Base-by-base conservation (phyloP, 2,888 invertebrate species). In the Autographa gamma region DNA sequence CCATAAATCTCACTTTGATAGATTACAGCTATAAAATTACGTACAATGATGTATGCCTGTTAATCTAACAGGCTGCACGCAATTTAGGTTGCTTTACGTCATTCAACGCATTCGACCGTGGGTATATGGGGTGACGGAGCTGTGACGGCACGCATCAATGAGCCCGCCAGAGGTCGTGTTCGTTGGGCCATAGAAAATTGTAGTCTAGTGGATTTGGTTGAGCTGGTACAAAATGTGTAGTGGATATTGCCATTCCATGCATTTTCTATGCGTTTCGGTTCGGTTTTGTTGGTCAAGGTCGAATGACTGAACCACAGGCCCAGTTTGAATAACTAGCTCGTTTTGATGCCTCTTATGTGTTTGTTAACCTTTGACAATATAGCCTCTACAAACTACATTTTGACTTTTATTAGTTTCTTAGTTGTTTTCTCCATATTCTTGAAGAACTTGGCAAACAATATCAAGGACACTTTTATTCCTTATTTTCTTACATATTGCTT, bases 1-100 rank as follows among this genome's bases (percentile, higher is more conserved):
- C 2, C 68, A 73, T 79, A 79, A 80, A 80, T 80, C 81, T 71
- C 74, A 11, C 38, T 77, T 80, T 80, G 69, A 80, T 79, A 73
- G 67, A 80, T 77, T 73, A 79, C 71, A 66, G 68, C 70, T 74
- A 79, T 80, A 79, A 76, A 73, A 80, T 80, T 69, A 80, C 73
- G 64, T 58, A 80, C 61, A 43, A 64, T 62, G 66, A 66, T 69
- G 73, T 76, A 76, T 77, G 64, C 59, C 31, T 70, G 71, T 73
- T 80, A 80, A 80, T 67, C 66, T 71, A 77, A 73, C 74, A 63
- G 43, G 43, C 52, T 69, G 77, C 73, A 81, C 69, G 66, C 71
- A 66, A 77, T 81, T 71, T 68, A 34, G 54, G 69, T 66, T 71
- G 69, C 67, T 73, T 68, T 67, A 60, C 59, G 76, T 74, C 73